Evolutionary conservation across 2,797 vertebrate genomes (phyloP), one percentile per base, ranked within the genome.

Genomic region (Centroberyx gerrardi): DNA sequence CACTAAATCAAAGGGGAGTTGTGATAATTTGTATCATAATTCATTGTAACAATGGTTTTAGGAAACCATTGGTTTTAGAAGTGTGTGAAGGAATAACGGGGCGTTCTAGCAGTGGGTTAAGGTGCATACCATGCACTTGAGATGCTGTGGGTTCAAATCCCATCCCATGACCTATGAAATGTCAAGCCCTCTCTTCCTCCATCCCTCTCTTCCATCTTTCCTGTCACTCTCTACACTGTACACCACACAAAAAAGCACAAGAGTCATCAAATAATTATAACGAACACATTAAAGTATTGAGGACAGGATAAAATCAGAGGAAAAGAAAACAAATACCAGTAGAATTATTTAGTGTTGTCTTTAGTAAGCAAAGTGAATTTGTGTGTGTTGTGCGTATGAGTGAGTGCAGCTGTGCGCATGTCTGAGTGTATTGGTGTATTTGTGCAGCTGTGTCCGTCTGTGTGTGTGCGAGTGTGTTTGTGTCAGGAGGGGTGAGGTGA

Each of bases 1-100:
- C 86, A 80, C 80, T 81, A 87, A 91, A 89, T 86, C 90, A 93
- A 86, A 77, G 76, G 84, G 84, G 85, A 85, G 82, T 86, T 91
- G 76, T 76, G 85, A 88, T 91, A 91, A 93, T 90, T 83, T 89
- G 74, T 64, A 74, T 74, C 81, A 88, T 92, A 86, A 90, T 85
- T 93, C 89, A 93, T 53, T 66, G 60, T 7, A 52, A 68, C 82
- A 89, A 92, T 79, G 72, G 79, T 82, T 91, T 87, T 67, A 64
- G 56, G 79, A 86, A 82, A 71, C 27, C 42, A 64, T 48, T 78
- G 74, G 44, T 78, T 84, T 83, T 76, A 76, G 77, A 81, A 76
- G 54, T 74, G 65, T 36, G 28, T 78, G 28, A 15, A 13, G 31
- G 73, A 78, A 64, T 49, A 80, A 53, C 59, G n/a, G 2, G n/a